Evolutionary conservation across 2,797 vertebrate genomes (phyloP), one percentile per base, ranked within the genome.

Genomic region (Eupleurogrammus muticus): DNA sequence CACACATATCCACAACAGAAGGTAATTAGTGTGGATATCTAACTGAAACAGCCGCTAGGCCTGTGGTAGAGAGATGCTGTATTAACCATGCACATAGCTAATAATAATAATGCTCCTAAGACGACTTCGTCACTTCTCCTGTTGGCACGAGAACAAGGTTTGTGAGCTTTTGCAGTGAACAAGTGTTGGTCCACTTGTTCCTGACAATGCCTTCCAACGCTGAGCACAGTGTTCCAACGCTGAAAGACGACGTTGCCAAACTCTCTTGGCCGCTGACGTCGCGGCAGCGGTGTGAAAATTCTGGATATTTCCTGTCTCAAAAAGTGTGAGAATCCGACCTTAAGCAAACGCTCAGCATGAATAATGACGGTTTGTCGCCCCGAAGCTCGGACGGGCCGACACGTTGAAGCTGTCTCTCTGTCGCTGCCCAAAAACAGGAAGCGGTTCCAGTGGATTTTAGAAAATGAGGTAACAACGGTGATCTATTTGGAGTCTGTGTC

Each of bases 241-340:
- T 47, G 44, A 28, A 66, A 48, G n/a, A 34, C 14, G 14, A 28
- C 4, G 8, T 9, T 67, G 71, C 61, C 73, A 85, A n/a, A 74
- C 16, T 68, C 34, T 67, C 44, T 76, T 70, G 62, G 65, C 64
- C 40, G 53, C 23, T 13, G 28, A 40, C 62, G 63, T 68, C 52
- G 75, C 35, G 46, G n/a, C 52, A 50, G 9, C 8, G 40, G 44
- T 19, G 56, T 56, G 48, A 23, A n/a, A 53, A 62, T 50, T 81
- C 54, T 61, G 35, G 49, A n/a, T 11, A 35, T 44, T 69, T 79
- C 34, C 2, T 20, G 20, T 21, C n/a, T 69, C n/a, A 55, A 55
- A 55, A 55, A 63, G n/a, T 2, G 1, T 10, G 0, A 42, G 24
- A 19, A 50, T 35, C 34, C 9, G 11, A 60, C n/a, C 20, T 32